Conservation (phyloP, 2,113 vertebrate genomes). For the Canis aureus region DNA sequence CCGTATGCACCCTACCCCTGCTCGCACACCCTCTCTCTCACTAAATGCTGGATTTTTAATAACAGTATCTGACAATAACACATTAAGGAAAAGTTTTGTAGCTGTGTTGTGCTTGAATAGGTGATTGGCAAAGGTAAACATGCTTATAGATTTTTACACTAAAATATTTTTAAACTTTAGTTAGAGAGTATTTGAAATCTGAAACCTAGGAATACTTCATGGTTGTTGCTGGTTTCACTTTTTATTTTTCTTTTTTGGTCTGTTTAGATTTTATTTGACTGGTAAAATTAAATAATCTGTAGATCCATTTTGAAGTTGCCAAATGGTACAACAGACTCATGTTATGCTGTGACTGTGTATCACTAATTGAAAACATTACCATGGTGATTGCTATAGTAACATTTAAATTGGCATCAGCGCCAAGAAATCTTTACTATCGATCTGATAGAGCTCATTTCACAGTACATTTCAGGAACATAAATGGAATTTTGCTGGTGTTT, state of each 20-base stretch:
- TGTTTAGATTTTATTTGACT: constrained; percentile 58
- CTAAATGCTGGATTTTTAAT: not conserved
- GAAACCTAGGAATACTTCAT: not conserved
- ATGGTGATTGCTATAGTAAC: constrained; percentile 86
- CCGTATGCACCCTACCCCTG: not conserved
- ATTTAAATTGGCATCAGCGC: constrained; percentile 81
- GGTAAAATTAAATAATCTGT: constrained; percentile 74
- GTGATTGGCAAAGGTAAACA: not conserved
- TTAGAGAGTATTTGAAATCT: not conserved
- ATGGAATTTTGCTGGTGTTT: constrained; percentile 38
- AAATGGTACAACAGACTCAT: constrained; percentile 73
- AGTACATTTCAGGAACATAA: constrained; percentile 75
- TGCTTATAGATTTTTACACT: not conserved
- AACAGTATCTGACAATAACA: not conserved
- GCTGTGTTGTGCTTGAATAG: not conserved
- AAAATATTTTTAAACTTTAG: not conserved
- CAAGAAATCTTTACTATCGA: constrained; percentile 81
- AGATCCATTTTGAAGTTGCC: constrained; percentile 61
- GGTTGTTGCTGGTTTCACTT: not conserved
- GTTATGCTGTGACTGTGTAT: constrained; percentile 65
- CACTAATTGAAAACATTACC: constrained; percentile 85
- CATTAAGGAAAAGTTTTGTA: not conserved
- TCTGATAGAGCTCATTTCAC: constrained; percentile 74
- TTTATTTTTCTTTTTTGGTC: not conserved
- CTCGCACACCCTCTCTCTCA: not conserved